These are phyloP conservation scores for Aporophyla nigra DNA, from an alignment of 2,888 invertebrate genomes.

Conservation along the genomic window DNA sequence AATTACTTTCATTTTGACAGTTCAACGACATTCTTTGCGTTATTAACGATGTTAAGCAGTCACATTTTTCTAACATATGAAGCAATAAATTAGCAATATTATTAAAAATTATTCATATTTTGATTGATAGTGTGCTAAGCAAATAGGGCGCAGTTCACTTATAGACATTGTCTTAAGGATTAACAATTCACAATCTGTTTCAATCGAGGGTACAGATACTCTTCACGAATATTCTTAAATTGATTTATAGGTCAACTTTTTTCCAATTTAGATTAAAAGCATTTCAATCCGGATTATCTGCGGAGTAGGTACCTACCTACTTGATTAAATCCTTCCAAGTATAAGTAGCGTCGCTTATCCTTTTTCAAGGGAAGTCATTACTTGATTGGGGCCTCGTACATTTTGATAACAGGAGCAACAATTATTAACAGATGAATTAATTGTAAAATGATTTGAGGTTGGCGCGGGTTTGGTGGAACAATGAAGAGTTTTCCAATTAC, in stretches of 20 bases:
- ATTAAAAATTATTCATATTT: no score
- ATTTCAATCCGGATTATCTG: slow-evolving; percentile 56
- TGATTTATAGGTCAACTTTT: slow-evolving; percentile 36
- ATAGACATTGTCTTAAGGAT: slow-evolving; percentile 22
- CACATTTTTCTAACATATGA: no score
- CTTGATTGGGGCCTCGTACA: slow-evolving; percentile 18
- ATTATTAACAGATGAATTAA: slow-evolving; percentile 43
- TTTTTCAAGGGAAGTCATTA: slow-evolving; percentile 26
- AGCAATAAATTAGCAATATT: no score
- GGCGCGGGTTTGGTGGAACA: slow-evolving; percentile 22
- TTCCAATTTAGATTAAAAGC: slow-evolving; percentile 57
- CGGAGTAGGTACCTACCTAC: slow-evolving; percentile 41
- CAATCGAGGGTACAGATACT: slow-evolving; percentile 16
- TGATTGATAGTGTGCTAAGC: no score
- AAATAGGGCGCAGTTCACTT: not conserved
- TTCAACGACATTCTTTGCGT: no score
- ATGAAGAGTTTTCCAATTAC: slow-evolving; percentile 60
- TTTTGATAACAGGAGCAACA: slow-evolving; percentile 18
- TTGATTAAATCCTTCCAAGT: slow-evolving; percentile 56
- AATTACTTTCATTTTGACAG: no score
- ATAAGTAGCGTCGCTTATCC: slow-evolving; percentile 27
- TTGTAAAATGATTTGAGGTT: slow-evolving; percentile 48
- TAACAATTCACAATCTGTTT: slow-evolving; percentile 44
- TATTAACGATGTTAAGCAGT: no score
- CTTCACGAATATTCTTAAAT: slow-evolving; percentile 32